Evolutionary conservation across 2,113 vertebrate genomes (phyloP).

Genomic region (Dicentrarchus labrax): DNA sequence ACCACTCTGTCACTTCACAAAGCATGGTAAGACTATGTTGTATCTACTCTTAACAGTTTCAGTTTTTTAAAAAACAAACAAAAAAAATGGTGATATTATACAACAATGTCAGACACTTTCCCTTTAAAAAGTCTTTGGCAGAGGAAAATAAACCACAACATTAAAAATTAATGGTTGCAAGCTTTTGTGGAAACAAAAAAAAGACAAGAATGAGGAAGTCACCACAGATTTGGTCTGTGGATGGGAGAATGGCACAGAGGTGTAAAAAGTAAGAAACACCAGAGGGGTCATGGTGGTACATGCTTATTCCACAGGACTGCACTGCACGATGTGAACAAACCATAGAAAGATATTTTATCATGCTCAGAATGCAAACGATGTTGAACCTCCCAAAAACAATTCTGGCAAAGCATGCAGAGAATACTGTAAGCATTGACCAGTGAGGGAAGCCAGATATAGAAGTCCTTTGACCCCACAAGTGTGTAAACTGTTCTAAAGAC

Average conservation of each 20-base stretch:
- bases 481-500: slow-evolving; percentile 38
- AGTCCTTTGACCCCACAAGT: slow-evolving; percentile 22
- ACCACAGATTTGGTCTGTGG: slow-evolving; percentile 39
- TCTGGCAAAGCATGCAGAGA: slow-evolving; percentile 66
- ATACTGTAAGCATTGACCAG: slow-evolving; percentile 30
- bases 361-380: slow-evolving; percentile 65
- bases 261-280: slow-evolving; percentile 56
- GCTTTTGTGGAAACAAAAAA: not conserved
- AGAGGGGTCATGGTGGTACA: slow-evolving; percentile 58
- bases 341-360: slow-evolving; percentile 57
- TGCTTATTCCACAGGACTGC: slow-evolving; percentile 71
- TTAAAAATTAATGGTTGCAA: slow-evolving; percentile 10
- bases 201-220: slow-evolving; percentile 17
- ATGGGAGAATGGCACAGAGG: slow-evolving; percentile 56
- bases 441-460: slow-evolving; percentile 14
- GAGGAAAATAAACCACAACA: slow-evolving; percentile 68
- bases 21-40: slow-evolving; percentile 63
- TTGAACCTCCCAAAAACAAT: slow-evolving; percentile 37
- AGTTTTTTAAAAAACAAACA: not conserved
- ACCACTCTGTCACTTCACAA: slow-evolving; percentile 71
- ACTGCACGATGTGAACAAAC: slow-evolving; percentile 64
- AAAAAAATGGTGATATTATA: slow-evolving; percentile 44
- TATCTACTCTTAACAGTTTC: slow-evolving; percentile 65
- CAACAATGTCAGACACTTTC: slow-evolving; percentile 72
- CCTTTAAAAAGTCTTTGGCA: slow-evolving; percentile 80